phyloP scores from a whole-genome alignment of 2,113 vertebrate species.

The Vidua macroura region DNA sequence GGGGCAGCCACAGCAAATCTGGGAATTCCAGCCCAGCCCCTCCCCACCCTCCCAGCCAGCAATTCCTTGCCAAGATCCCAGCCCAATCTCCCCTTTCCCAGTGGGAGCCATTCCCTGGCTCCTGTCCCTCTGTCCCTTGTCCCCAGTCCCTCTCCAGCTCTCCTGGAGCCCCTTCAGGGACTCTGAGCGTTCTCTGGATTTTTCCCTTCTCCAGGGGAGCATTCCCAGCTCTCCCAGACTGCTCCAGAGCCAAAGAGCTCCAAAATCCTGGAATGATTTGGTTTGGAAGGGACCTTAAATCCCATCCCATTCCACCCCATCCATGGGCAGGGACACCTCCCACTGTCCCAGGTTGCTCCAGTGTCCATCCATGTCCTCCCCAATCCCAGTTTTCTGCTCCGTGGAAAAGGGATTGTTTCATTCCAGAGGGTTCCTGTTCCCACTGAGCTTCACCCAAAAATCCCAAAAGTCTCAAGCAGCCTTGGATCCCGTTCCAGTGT shows the following conservation, averaged over 20 bases:
- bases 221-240: not conserved
- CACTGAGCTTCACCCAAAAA: not conserved
- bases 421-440: not conserved
- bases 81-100: not conserved
- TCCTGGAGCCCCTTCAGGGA: not conserved
- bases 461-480: rapidly evolving
- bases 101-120: not conserved
- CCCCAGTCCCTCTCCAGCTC: not conserved
- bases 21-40: not conserved
- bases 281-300: rapidly evolving
- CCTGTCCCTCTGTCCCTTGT: not conserved
- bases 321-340: rapidly evolving
- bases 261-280: not conserved
- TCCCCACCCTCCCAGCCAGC: no score
- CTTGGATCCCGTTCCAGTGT: rapidly evolving
- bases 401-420: not conserved
- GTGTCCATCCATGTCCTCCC: not conserved
- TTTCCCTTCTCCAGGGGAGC: not conserved
- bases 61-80: not conserved
- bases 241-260: not conserved
- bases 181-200: not conserved
- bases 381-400: not conserved
- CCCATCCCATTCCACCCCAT: no score
- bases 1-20: not conserved
- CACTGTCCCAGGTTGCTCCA: rapidly evolving